Conservation (phyloP, 1,140 invertebrate genomes). For the Asbolus verrucosus region DNA sequence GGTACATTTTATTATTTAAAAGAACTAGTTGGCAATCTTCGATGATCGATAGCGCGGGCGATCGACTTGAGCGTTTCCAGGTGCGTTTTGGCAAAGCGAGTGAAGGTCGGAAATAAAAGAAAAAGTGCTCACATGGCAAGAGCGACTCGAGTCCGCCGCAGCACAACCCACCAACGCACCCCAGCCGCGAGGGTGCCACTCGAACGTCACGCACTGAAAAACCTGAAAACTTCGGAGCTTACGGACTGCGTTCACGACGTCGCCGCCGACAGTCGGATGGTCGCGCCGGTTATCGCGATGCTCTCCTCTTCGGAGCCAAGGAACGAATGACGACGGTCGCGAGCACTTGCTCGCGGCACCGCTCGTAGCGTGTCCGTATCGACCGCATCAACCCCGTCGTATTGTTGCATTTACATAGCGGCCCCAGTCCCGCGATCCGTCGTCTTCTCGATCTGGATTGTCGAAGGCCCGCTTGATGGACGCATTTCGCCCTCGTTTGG, state of each 20-base stretch:
- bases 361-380: slow-evolving; percentile 45
- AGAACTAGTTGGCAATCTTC: neutral
- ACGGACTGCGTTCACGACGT: neutral
- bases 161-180: slow-evolving; percentile 31
- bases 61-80: neutral
- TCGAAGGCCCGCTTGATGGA: no score
- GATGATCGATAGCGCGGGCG: no score
- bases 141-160: slow-evolving; percentile 1
- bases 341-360: slow-evolving; percentile 42
- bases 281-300: slow-evolving; percentile 26
- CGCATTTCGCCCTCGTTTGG: neutral
- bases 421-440: slow-evolving; percentile 2
- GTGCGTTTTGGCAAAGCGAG: neutral
- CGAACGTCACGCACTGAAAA: slow-evolving; percentile 36
- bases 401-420: slow-evolving; percentile 38
- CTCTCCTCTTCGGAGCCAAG: slow-evolving; percentile 38
- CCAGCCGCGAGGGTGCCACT: slow-evolving; percentile 19
- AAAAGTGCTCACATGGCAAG: slow-evolving; percentile 33
- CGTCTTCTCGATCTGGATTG: slow-evolving; percentile 21
- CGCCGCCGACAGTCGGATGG: slow-evolving; percentile 15
- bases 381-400: slow-evolving; percentile 44
- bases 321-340: slow-evolving; percentile 38
- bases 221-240: slow-evolving; percentile 14
- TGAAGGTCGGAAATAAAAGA: neutral
- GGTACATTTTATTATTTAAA: neutral